Percentiles rank a stretch among this genome's conserved stretches.
phyloP scores from a whole-genome alignment of 2,888 invertebrate species.

The Sarcophaga caerulescens region DNA sequence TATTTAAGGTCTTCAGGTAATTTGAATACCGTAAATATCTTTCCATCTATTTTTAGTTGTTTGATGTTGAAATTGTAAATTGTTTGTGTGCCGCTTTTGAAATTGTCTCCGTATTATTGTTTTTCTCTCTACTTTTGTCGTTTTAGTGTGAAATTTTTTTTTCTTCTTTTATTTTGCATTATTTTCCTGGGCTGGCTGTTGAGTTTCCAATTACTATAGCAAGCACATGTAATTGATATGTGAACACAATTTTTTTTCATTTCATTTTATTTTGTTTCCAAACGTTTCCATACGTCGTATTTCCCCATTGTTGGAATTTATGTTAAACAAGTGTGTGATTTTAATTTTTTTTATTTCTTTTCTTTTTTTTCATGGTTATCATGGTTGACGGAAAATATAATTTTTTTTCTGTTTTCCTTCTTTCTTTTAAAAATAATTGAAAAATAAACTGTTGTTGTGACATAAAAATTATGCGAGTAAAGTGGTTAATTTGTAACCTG shows the following conservation, averaged over 20 bases:
- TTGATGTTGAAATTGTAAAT: conserved; percentile 14
- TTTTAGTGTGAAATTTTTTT: conserved; percentile 16
- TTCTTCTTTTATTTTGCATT: conserved; percentile 1
- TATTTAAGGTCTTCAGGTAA: conserved; percentile 60
- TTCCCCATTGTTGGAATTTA: conserved; percentile 43
- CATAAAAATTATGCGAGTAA: neutral
- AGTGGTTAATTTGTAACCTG: neutral
- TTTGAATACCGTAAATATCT: conserved; percentile 46
- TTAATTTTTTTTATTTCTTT: neutral
- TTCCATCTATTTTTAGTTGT: conserved; percentile 16
- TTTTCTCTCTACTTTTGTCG: conserved; percentile 28
- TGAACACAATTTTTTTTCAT: neutral
- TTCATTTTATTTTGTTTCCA: neutral
- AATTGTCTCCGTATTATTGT: neutral
- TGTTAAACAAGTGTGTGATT: conserved; percentile 50
- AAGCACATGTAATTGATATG: conserved; percentile 45
- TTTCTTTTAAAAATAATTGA: neutral
- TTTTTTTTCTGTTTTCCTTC: neutral
- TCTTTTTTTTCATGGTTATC: neutral
- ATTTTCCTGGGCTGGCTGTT: conserved; percentile 1
- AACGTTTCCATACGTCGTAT: neutral
- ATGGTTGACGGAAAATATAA: conserved; percentile 25
- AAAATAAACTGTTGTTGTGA: neutral
- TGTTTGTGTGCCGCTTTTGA: neutral
- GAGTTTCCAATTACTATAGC: conserved; percentile 29